A percentile compares a stretch with the other conserved stretches of the same genome.
Conservation (phyloP, 2,888 invertebrate genomes). For the Uropetala carovei region DNA sequence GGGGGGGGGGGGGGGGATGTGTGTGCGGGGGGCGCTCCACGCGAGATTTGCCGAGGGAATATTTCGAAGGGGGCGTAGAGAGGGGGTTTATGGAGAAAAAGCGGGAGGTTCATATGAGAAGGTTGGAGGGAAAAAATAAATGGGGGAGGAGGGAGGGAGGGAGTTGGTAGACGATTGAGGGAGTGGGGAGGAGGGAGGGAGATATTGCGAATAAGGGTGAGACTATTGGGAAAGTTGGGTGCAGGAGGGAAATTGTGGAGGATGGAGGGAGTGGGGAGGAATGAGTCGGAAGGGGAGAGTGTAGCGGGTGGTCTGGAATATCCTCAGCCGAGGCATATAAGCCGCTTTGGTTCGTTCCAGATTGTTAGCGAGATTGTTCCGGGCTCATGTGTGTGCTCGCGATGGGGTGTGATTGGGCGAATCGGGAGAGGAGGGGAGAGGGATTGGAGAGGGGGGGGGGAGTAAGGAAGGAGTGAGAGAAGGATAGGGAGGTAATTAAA, state of each 20-base stretch:
- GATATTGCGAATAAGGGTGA: background rate
- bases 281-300: background rate
- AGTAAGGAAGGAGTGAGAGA: background rate
- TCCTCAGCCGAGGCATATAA: constrained; percentile 32
- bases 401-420: constrained; percentile 43
- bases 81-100: background rate
- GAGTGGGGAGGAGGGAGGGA: background rate
- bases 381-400: constrained; percentile 35
- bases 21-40: background rate
- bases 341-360: constrained; percentile 61
- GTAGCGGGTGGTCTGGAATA: background rate
- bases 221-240: constrained; percentile 46
- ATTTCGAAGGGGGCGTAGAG: background rate
- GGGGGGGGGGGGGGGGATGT: background rate
- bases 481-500: background rate
- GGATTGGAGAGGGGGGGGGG: background rate
- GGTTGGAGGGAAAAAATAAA: background rate
- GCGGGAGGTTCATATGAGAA: background rate
- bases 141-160: background rate
- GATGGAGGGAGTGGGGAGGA: background rate
- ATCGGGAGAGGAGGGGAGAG: background rate
- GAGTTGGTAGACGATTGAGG: background rate
- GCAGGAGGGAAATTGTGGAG: constrained; percentile 3
- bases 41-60: background rate
- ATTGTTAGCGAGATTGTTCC: constrained; percentile 61